phyloP scores from a whole-genome alignment of 2,113 vertebrate genomes.

The Butorides virescens region DNA sequence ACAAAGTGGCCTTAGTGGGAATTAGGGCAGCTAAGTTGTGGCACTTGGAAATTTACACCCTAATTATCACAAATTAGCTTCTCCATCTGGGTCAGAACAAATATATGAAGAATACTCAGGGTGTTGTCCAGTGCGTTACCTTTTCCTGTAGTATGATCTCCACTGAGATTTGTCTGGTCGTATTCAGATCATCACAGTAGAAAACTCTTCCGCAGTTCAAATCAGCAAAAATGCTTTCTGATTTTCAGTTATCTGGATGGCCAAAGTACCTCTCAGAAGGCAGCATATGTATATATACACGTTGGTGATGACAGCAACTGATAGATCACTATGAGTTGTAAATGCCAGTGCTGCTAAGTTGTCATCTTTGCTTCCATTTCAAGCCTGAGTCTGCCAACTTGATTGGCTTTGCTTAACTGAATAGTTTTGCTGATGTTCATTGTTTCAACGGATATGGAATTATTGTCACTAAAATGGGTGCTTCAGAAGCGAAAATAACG shows the following conservation, averaged over 20 bases:
- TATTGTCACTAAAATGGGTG: neutral
- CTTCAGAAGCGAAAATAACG: neutral
- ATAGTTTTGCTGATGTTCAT: neutral
- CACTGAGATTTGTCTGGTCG: neutral
- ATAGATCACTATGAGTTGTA: neutral
- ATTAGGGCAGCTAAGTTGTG: neutral
- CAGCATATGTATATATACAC: neutral
- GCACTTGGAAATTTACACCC: neutral
- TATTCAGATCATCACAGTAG: neutral
- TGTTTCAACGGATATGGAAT: neutral
- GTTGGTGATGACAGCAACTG: neutral
- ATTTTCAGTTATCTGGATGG: neutral
- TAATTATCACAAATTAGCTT: constrained; percentile 31
- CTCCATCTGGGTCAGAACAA: neutral
- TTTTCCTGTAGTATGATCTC: neutral
- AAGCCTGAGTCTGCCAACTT: neutral
- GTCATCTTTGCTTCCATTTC: neutral
- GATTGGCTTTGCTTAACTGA: neutral
- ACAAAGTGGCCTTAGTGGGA: neutral
- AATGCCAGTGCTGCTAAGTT: neutral
- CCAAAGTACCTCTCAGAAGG: neutral
- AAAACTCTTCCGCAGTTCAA: neutral
- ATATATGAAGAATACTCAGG: neutral
- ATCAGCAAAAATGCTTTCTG: neutral
- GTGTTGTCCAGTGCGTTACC: neutral